These are phyloP conservation scores for Napeogenes inachia DNA, from an alignment of 2,888 invertebrate species.

Conservation along the genomic window DNA sequence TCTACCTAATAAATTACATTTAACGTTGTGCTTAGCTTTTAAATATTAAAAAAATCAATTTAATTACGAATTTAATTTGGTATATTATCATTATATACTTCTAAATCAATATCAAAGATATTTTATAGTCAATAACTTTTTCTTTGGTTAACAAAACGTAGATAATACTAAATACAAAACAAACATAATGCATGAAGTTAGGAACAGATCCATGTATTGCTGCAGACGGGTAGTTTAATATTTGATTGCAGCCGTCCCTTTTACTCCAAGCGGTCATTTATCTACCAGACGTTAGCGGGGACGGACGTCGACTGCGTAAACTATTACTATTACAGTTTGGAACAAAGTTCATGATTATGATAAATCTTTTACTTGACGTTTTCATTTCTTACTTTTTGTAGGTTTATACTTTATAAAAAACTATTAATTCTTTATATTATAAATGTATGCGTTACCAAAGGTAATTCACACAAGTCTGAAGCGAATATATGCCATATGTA, in stretches of 20 bases:
- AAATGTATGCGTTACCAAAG: too few species aligned
- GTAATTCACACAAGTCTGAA: too few species aligned
- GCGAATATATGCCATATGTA: too few species aligned
- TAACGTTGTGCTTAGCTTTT: not conserved
- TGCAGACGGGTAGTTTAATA: constrained; percentile 62
- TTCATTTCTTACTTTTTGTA: too few species aligned
- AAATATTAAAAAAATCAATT: not conserved
- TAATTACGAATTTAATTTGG: not conserved
- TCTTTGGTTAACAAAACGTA: too few species aligned
- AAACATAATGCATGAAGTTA: not conserved
- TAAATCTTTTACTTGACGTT: too few species aligned
- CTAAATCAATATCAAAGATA: not conserved
- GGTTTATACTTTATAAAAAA: too few species aligned
- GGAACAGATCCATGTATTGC: constrained; percentile 16
- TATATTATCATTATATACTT: not conserved
- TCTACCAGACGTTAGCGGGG: constrained; percentile 45
- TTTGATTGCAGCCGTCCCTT: constrained; percentile 60
- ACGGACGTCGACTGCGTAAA: constrained; percentile 42
- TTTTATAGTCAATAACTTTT: too few species aligned
- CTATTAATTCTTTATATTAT: too few species aligned
- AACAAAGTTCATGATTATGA: too few species aligned
- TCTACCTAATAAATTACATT: not conserved
- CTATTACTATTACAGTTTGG: too few species aligned
- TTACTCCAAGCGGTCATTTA: constrained; percentile 53
- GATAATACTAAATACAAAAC: too few species aligned